A percentile compares a stretch with the other conserved stretches of the same genome.
Evolutionary conservation across 2,888 invertebrate species (phyloP).

Genomic region (Nymphalis urticae): DNA sequence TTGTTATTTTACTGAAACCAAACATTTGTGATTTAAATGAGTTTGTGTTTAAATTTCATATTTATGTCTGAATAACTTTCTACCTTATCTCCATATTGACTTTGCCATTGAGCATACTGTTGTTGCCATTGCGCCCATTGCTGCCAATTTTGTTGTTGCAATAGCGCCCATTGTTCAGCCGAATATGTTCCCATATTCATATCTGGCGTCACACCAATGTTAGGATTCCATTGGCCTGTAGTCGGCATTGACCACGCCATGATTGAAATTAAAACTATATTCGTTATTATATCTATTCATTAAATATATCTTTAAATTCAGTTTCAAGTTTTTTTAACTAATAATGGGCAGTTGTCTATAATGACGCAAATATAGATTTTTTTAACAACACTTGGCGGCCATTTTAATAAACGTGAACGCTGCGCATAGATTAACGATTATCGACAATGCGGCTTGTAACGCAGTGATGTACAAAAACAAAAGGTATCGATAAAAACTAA

Average conservation of each 20-base stretch:
- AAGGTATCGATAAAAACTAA: conserved; percentile 14
- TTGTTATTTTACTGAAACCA: no score
- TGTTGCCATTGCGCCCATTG: conserved; percentile 90
- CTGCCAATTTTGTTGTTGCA: conserved; percentile 87
- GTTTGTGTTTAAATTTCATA: no score
- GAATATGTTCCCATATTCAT: conserved; percentile 76
- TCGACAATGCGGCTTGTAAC: conserved; percentile 18
- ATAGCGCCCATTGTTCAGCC: conserved; percentile 85
- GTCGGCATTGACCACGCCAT: conserved; percentile 74
- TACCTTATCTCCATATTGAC: conserved; percentile 88
- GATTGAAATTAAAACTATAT: neutral
- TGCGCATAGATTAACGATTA: conserved; percentile 21
- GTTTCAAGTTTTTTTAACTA: neutral
- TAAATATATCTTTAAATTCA: neutral
- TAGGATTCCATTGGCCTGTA: conserved; percentile 62
- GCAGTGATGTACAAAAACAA: conserved; percentile 12
- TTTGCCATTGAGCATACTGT: conserved; percentile 89
- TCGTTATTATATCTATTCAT: neutral
- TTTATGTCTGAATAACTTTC: neutral
- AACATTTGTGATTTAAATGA: no score
- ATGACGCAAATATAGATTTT: neutral
- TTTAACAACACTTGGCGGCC: conserved; percentile 40
- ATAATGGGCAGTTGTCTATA: neutral
- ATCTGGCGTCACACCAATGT: conserved; percentile 55
- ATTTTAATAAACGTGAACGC: conserved; percentile 44